phyloP scores from a whole-genome alignment of 2,113 vertebrate genomes.

The Xyrauchen texanus region DNA sequence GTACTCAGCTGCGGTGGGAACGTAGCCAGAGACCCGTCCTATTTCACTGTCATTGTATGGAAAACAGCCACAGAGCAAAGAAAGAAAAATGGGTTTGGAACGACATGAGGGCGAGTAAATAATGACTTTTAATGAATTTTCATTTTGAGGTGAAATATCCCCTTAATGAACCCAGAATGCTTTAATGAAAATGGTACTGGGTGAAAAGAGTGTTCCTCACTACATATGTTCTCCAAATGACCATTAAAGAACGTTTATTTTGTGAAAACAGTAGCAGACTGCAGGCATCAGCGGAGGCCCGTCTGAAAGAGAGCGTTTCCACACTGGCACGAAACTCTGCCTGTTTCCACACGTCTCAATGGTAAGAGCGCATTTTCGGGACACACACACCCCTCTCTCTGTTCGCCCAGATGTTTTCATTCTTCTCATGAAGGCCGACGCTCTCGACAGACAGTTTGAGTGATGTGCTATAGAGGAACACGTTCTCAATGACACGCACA shows the following conservation, averaged over 20 bases:
- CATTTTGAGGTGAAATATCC: no score
- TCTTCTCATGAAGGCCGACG: constrained; percentile 3
- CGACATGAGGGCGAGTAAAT: no score
- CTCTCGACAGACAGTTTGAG: background rate
- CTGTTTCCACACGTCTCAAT: constrained; percentile 3
- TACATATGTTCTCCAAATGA: background rate
- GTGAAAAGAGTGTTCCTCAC: no score
- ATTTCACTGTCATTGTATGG: no score
- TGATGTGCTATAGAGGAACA: background rate
- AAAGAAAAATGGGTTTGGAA: no score
- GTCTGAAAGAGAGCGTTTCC: background rate
- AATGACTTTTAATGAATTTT: no score
- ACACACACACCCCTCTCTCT: constrained; percentile 26
- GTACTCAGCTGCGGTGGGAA: no score
- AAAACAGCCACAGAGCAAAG: no score
- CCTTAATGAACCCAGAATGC: no score
- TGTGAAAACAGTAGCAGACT: background rate
- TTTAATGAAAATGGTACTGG: no score
- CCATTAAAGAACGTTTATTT: background rate
- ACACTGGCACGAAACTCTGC: background rate
- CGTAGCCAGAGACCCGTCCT: no score
- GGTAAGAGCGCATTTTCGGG: background rate
- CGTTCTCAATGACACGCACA: constrained; percentile 11
- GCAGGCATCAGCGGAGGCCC: no score
- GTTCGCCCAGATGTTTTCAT: constrained; percentile 8